Evolutionary conservation across 2,797 vertebrate genomes (phyloP), one percentile per base, ranked within the genome.

Genomic region (Enteromius fasciolatus): DNA sequence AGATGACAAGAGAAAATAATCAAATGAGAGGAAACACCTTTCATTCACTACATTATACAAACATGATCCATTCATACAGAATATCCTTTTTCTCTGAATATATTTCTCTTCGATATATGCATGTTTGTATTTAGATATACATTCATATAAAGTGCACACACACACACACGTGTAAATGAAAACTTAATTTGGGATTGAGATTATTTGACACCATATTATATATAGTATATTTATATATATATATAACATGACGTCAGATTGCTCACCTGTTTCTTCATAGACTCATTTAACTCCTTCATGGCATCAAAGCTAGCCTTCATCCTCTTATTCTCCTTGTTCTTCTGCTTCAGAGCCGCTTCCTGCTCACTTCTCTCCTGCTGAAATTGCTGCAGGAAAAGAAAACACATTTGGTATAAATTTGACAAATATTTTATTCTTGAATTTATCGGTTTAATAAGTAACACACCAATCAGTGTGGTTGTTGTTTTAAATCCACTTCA

Each of bases 251-350:
- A 39, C 8, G 36, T 39, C 36, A 31, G 18, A 39, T n/a, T 4
- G 83, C 87, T 87, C 86, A 94, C 97, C 95, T 97, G 95, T 86
- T 95, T 97, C 88, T 91, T 98, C 93, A 97, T 90, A 83, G 88
- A 93, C 80, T 97, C 94, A 70, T 98, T 98, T 54, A 95, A 84
- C 68, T 96, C 95, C 90, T 95, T 98, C 80, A 97, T 90, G 28
- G 94, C 89, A 82, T 95, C 94, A 86, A 97, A 97, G 67, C 94
- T 97, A 0, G 93, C 94, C 85, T 92, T 96, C 52, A 98, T 91
- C 80, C 96, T 96, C 87, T 91, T 96, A 85, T 93, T 97, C 87
- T 97, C 97, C 89, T 95, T 97, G 86, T 59, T 94, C 89, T 90
- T 94, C 88, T 97, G 95, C 87, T 90, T 94, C 75, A 98, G 93